phyloP scores from a whole-genome alignment of 1,140 invertebrate genomes.

The Ylistrum balloti region DNA sequence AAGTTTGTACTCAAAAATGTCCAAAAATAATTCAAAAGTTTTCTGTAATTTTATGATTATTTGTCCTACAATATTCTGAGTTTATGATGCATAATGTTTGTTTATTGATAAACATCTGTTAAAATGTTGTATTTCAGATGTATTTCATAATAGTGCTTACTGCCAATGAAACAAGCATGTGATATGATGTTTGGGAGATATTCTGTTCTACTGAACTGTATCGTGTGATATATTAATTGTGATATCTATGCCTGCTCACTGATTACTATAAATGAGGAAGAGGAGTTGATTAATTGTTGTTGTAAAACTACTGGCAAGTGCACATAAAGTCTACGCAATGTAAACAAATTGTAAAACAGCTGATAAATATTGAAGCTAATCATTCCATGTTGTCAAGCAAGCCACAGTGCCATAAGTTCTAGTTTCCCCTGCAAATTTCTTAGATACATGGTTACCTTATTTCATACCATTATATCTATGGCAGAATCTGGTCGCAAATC shows the following conservation, averaged over 20 bases:
- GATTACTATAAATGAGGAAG: neutral
- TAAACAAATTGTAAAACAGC: neutral
- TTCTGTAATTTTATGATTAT: neutral
- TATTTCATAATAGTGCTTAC: neutral
- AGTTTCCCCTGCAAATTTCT: neutral
- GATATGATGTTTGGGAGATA: neutral
- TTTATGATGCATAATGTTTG: conserved; percentile 35
- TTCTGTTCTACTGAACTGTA: neutral
- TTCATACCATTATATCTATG: no score
- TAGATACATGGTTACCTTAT: neutral
- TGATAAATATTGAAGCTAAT: neutral
- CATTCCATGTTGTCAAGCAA: neutral
- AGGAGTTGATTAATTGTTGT: neutral
- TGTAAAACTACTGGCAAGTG: neutral
- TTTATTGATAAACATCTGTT: neutral
- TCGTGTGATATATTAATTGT: conserved; percentile 1
- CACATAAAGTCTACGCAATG: neutral
- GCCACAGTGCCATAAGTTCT: conserved; percentile 10
- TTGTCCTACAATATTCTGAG: neutral
- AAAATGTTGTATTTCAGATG: neutral
- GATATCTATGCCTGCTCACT: neutral
- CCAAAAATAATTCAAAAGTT: no score
- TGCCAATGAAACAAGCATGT: neutral
- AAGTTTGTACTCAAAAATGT: no score
- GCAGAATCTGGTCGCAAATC: neutral